Evolutionary conservation across 2,888 invertebrate species (phyloP).

Genomic region (Drosophila demipolita): DNA sequence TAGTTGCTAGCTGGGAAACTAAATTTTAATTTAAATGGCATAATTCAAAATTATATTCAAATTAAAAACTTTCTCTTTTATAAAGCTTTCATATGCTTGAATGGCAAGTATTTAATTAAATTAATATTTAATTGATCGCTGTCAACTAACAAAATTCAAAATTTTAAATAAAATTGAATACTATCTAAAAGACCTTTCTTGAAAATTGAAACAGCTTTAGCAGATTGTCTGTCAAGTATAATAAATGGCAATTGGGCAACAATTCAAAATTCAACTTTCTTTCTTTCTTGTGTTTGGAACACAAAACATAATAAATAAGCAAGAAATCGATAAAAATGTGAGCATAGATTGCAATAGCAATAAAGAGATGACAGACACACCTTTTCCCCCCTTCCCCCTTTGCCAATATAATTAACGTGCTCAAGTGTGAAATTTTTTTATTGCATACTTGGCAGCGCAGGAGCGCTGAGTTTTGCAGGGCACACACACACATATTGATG

Average conservation of each 20-base stretch:
- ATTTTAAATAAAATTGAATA: neutral
- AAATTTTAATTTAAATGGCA: no score
- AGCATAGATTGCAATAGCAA: slow-evolving; percentile 21
- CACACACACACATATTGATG: slow-evolving; percentile 46
- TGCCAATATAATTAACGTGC: slow-evolving; percentile 66
- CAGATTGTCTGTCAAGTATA: neutral
- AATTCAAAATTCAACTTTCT: neutral
- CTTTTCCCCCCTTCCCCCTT: neutral
- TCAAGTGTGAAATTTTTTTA: slow-evolving; percentile 77
- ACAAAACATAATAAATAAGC: neutral
- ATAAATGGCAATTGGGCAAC: neutral
- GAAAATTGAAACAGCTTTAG: neutral
- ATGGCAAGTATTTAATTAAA: no score
- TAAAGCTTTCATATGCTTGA: no score
- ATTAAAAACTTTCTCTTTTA: no score
- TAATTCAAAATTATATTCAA: neutral
- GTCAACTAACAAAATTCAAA: neutral
- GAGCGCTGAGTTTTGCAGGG: neutral
- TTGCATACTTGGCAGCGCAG: slow-evolving; percentile 71
- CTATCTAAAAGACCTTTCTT: neutral
- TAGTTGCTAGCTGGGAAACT: no score
- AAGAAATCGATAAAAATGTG: slow-evolving; percentile 18
- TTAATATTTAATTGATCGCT: neutral
- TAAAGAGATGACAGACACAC: slow-evolving; percentile 13
- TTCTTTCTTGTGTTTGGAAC: neutral